Base-by-base conservation (phyloP, 1,140 invertebrate genomes). In the Zaprionus ornatus region DNA sequence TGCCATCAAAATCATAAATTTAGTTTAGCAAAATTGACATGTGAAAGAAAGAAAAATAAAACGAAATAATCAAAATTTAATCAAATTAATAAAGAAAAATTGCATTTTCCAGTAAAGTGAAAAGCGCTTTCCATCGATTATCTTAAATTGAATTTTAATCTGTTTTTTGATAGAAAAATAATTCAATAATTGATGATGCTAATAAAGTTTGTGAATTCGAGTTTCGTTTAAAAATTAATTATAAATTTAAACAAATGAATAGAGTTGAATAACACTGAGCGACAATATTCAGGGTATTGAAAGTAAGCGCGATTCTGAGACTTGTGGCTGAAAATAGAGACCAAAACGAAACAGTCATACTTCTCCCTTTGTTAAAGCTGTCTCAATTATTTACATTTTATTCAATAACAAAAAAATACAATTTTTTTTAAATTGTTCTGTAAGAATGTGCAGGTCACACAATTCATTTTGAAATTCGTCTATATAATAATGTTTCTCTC, bases 11-110 rank as follows among this genome's bases (percentile, higher is more conserved):
- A 72, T 71, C 42, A 72, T 61, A 63, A 37, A n/a, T 55, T 57
- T 12, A 12, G 27, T 60, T 5, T 17, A 74, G 48, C 66, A 70
- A 70, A 48, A 29, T 52, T 75, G 67, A 65, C 73, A 76, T 76
- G 74, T 64, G 17, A 77, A 64, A 68, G 62, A 77, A 70, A 59
- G 50, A 9, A 45, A 66, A 45, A 66, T 42, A 17, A 29, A 45
- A 78, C 45, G 19, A 63, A 59, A 70, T 40, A 40, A 62, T 37
- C 13, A 45, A 40, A 73, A 35, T 35, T 21, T 45, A 27, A 35
- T 25, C 4, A 35, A 57, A 61, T 32, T 25, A n/a, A 56, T 21
- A n/a, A 27, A 55, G 3, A 3, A 29, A 55, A 27, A 55, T 29
- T 55, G 52, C 25, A 55, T 13, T 50, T 54, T 15, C 19, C 2